A percentile compares a stretch with the other conserved stretches of the same genome.
Evolutionary conservation across 2,888 invertebrate species (phyloP).

Genomic region (Leptothorax acervorum): DNA sequence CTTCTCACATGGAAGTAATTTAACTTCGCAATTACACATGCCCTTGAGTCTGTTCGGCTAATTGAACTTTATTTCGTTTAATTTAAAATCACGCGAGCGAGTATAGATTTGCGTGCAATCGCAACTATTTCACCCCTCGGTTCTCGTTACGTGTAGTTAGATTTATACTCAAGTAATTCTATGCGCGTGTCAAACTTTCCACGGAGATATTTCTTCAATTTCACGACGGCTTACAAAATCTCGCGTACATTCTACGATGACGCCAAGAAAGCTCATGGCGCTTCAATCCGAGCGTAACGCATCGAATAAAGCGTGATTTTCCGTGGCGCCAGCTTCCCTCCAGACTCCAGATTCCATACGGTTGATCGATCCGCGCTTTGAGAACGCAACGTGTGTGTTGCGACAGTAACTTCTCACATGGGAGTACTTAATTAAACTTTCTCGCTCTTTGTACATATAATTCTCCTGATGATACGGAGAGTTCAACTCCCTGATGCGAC

Average conservation of each 20-base stretch:
- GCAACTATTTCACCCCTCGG: background rate
- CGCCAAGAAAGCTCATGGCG: slow-evolving; percentile 7
- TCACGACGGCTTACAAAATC: slow-evolving; percentile 2
- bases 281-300: slow-evolving; percentile 22
- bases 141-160: slow-evolving; percentile 5
- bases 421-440: slow-evolving; percentile 51
- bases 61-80: slow-evolving; percentile 23
- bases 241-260: slow-evolving; percentile 19
- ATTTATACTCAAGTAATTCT: background rate
- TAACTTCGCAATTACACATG: slow-evolving; percentile 44
- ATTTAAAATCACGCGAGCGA: slow-evolving; percentile 2
- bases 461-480: slow-evolving; percentile 24
- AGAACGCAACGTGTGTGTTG: slow-evolving; percentile 1
- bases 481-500: slow-evolving; percentile 9
- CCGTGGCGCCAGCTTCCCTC: background rate
- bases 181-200: slow-evolving; percentile 13
- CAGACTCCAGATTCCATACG: background rate
- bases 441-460: slow-evolving; percentile 47
- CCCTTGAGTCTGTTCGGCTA: slow-evolving; percentile 29
- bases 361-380: slow-evolving; percentile 39
- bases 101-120: background rate
- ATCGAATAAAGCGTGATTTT: slow-evolving; percentile 38
- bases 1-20: slow-evolving; percentile 39
- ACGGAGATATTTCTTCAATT: slow-evolving; percentile 8
- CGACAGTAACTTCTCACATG: slow-evolving; percentile 24